Conservation (phyloP, 2,797 vertebrate species). For the Otolemur crassicaudatus region DNA sequence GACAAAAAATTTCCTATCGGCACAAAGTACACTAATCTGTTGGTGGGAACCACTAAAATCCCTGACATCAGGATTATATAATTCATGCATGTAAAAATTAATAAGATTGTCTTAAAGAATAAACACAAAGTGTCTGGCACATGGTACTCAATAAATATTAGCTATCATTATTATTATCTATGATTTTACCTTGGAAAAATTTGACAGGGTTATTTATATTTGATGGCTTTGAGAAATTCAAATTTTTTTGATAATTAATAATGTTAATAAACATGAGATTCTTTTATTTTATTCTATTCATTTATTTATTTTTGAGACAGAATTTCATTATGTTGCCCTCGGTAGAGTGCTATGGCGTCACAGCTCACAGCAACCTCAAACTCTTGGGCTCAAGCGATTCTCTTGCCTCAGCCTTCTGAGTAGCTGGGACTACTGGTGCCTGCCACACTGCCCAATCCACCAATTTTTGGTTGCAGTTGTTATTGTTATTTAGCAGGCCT, state of each 20-base stretch:
- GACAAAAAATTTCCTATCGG: not conserved
- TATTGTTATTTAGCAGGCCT: too few relatives aligned
- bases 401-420: too few relatives aligned
- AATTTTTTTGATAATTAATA: slow-evolving; percentile 15
- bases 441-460: too few relatives aligned
- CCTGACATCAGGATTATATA: not conserved
- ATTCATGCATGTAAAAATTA: not conserved
- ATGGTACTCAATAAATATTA: not conserved
- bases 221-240: not conserved
- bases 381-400: too few relatives aligned
- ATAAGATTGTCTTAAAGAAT: slow-evolving; percentile 22
- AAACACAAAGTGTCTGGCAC: not conserved
- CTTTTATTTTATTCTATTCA: not conserved
- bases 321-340: too few relatives aligned
- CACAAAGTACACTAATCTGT: not conserved
- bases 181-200: slow-evolving; percentile 46
- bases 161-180: not conserved
- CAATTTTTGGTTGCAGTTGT: too few relatives aligned
- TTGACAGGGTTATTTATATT: not conserved
- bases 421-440: too few relatives aligned
- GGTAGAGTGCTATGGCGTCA: too few relatives aligned
- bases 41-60: not conserved
- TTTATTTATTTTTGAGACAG: too few relatives aligned
- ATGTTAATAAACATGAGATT: not conserved
- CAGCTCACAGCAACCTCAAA: too few relatives aligned